These are phyloP conservation scores for Eupithecia centaureata DNA, from an alignment of 2,888 invertebrate species.

Conservation along the genomic window DNA sequence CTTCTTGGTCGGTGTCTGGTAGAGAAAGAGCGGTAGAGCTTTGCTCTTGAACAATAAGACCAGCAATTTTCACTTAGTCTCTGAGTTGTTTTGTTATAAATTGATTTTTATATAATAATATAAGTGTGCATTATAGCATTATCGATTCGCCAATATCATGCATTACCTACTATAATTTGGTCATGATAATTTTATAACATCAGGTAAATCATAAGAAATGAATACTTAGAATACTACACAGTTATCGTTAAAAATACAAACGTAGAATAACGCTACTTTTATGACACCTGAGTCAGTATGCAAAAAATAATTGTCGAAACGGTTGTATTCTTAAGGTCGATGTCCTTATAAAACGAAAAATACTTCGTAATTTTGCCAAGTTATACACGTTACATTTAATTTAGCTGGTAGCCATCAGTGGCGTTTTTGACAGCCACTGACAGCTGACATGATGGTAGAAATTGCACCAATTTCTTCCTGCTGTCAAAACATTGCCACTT, in stretches of 20 bases:
- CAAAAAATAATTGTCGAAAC: slow-evolving; percentile 16
- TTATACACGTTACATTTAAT: slow-evolving; percentile 31
- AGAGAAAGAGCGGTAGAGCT: too few species aligned
- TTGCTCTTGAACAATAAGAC: too few species aligned
- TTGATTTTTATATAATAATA: too few species aligned
- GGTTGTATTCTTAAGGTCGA: slow-evolving; percentile 20
- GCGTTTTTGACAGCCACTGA: slow-evolving; percentile 50
- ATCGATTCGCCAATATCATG: too few species aligned
- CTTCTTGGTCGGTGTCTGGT: too few species aligned
- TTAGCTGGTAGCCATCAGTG: slow-evolving; percentile 40
- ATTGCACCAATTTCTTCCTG: slow-evolving; percentile 44
- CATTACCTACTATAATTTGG: too few species aligned
- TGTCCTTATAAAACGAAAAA: slow-evolving; percentile 22
- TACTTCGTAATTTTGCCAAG: slow-evolving; percentile 26
- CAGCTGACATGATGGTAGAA: slow-evolving; percentile 50
- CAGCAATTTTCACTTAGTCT: too few species aligned
- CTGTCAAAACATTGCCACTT: slow-evolving; percentile 32
- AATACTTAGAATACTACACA: too few species aligned
- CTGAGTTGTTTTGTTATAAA: too few species aligned
- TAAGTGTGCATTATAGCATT: too few species aligned
- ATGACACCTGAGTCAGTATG: slow-evolving; percentile 27
- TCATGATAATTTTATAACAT: too few species aligned
- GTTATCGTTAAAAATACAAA: slow-evolving; percentile 12
- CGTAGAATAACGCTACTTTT: slow-evolving; percentile 24
- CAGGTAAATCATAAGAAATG: too few species aligned